Evolutionary conservation across 2,113 vertebrate genomes (phyloP), one percentile per base, ranked within the genome.

Genomic region (Stictonetta naevosa): DNA sequence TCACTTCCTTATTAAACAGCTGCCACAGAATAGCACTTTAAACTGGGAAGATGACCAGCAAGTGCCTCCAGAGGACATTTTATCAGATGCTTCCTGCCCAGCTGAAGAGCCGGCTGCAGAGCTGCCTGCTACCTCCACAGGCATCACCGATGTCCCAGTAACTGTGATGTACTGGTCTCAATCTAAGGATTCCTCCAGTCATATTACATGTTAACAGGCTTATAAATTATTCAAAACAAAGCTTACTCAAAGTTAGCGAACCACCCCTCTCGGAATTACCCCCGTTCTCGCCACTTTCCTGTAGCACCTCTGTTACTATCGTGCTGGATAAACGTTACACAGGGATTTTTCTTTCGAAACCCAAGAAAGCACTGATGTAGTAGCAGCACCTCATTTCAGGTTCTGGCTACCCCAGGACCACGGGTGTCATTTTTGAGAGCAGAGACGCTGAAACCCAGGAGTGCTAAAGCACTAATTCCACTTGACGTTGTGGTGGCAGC

Each of bases 1-100:
- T 96, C 92, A 96, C 96, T 97, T 97, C 96, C 96, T 96, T 91
- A 92, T 96, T 96, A 96, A 97, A 94, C 93, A 97, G 94, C 96
- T 97, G 95, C 96, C 81, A 94, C 60, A 90, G 90, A 97, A 94
- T 5, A 96, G 92, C 75, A 92, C 91, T 95, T 88, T 68, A 88
- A 96, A 91, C 92, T 90, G 96, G 96, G 96, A 97, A 96, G 92
- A 96, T 71, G 68, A 97, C 95, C 97, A 97, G 96, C 96, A 97
- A 97, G 95, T 83, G 93, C 88, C 91, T 95, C 86, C 93, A 81
- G 91, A 95, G 87, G 88, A 94, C 71, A 60, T 81, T 91, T 36
- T 29, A 91, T 15, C 87, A 94, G 76, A 92, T 18, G 34, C 86
- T 97, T 97, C 96, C 97, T 96, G 93, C 90, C 86, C 96, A 97